Evolutionary conservation across 2,113 vertebrate species (phyloP), one percentile per base, ranked within the genome.

Genomic region (Galemys pyrenaicus): DNA sequence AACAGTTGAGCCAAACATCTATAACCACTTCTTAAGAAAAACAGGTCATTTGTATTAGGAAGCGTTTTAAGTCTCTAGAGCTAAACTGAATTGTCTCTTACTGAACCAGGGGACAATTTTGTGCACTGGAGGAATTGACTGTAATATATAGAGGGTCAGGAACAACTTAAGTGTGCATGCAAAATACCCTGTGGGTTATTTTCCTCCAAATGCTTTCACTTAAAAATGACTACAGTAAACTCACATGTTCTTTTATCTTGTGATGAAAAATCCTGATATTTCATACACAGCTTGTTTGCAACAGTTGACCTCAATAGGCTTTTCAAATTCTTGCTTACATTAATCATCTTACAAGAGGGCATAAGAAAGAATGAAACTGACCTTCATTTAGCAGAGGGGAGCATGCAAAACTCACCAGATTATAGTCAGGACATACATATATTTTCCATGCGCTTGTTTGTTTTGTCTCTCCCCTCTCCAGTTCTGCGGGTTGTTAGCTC

Each of bases 191-290:
- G 6, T 91, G 64, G 7, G 22, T 82, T 92, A 4, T 84, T 92
- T 97, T 68, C 49, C 64, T 94, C 46, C 46, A 73, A 96, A 56
- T 71, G 68, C 41, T 30, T 56, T 75, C 39, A 93, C 67, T 68
- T 78, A 71, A 88, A 86, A 84, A 83, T 91, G 93, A 80, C 93
- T 85, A 70, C 11, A 68, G 30, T 95, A 94, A 93, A 65, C 16
- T 86, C 1, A 41, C 6, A 95, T n/a, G 46, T 94, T 94, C 88
- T 95, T 49, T 5, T 58, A 86, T 92, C 39, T 94, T 77, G 2
- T 32, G 70, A 44, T 89, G 51, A 91, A 95, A 95, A 92, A n/a
- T 37, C 86, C 2, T 84, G 28, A 3, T 65, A 12, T 95, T 95
- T 58, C 71, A 16, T 26, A 62, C 20, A 64, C 1, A 82, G 37